phyloP scores from a whole-genome alignment of 2,797 vertebrate genomes.

The Lepilemur septentrionalis region DNA sequence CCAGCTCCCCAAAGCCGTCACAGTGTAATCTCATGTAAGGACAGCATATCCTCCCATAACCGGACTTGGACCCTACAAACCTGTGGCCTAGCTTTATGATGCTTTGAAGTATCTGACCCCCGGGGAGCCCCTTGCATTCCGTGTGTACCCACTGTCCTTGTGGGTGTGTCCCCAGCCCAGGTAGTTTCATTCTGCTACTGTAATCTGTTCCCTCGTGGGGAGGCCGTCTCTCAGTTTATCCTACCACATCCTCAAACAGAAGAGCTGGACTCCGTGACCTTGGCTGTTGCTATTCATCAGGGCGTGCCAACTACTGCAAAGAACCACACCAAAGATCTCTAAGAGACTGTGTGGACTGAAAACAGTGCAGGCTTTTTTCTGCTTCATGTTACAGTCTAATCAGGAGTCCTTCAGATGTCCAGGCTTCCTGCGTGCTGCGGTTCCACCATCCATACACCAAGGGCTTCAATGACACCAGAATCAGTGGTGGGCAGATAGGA shows the following conservation, averaged over 20 bases:
- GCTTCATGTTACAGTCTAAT: background rate
- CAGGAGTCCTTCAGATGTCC: rapidly evolving
- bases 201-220: background rate
- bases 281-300: too few relatives aligned
- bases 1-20: rapidly evolving
- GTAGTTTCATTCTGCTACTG: background rate
- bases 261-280: background rate
- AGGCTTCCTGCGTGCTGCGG: rapidly evolving
- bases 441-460: background rate
- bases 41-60: background rate
- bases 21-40: too few relatives aligned
- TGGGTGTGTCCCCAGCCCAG: rapidly evolving
- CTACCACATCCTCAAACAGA: too few relatives aligned
- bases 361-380: background rate
- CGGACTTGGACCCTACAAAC: background rate
- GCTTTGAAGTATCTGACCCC: too few relatives aligned
- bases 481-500: background rate
- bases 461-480: background rate
- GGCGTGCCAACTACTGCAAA: background rate
- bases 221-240: background rate
- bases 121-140: background rate
- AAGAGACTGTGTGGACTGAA: background rate
- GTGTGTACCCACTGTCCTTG: rapidly evolving
- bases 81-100: too few relatives aligned
- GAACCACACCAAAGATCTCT: background rate